Evolutionary conservation across 2,113 vertebrate genomes (phyloP).

Genomic region (Montifringilla adamsi): DNA sequence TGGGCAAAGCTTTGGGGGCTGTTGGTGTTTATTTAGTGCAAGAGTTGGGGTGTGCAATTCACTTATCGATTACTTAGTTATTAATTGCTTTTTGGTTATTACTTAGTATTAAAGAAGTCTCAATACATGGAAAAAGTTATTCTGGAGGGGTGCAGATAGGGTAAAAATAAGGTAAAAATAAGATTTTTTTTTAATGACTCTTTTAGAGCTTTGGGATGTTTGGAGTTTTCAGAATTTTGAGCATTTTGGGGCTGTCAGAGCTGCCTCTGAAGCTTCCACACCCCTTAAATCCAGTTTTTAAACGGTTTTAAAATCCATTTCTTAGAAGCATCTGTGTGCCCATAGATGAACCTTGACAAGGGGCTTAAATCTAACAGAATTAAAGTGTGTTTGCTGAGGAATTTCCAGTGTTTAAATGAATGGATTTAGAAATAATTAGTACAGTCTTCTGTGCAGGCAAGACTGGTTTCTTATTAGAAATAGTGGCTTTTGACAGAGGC

Average conservation of each 20-base stretch:
- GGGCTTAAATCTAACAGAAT: background rate
- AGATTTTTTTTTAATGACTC: background rate
- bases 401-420: background rate
- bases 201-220: background rate
- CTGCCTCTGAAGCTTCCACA: background rate
- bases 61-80: no score
- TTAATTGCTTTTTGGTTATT: background rate
- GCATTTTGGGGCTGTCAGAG: background rate
- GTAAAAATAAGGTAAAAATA: background rate
- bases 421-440: background rate
- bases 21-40: background rate
- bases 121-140: background rate
- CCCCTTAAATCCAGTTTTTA: background rate
- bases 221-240: background rate
- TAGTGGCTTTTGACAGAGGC: background rate
- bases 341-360: background rate
- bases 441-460: background rate
- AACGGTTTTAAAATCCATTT: background rate
- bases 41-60: background rate
- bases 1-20: background rate
- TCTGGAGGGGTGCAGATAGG: background rate
- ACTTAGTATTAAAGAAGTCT: accelerated
- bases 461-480: background rate
- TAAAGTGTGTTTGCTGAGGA: background rate
- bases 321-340: background rate